A percentile compares a stretch with the other conserved stretches of the same genome.
Evolutionary conservation across 2,888 invertebrate species (phyloP).

Genomic region (Macrophya annulata): DNA sequence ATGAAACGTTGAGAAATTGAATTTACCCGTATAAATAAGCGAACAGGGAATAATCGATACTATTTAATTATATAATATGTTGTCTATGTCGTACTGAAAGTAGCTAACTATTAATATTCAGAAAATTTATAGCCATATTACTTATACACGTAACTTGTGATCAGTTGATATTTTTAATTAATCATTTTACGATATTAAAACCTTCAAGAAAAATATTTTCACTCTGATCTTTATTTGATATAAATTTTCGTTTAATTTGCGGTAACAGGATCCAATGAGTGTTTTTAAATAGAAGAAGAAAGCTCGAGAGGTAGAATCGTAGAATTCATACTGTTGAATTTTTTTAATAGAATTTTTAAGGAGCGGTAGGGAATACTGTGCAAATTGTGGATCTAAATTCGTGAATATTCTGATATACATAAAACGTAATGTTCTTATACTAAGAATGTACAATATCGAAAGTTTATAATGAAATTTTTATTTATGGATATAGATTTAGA

Average conservation of each 20-base stretch:
- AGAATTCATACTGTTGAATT: background rate
- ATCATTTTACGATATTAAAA: background rate
- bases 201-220: background rate
- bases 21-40: too few species aligned
- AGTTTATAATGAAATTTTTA: background rate
- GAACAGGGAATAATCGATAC: background rate
- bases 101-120: background rate
- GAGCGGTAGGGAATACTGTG: background rate
- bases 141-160: background rate
- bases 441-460: background rate
- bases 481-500: background rate
- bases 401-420: background rate
- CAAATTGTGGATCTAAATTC: background rate
- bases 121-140: background rate
- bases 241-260: background rate
- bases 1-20: background rate
- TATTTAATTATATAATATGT: constrained; percentile 14
- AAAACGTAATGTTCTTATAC: background rate
- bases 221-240: background rate
- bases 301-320: background rate
- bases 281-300: background rate
- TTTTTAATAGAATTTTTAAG: background rate
- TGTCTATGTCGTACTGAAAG: constrained; percentile 10
- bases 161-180: background rate
- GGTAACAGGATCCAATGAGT: background rate